Evolutionary conservation across 2,113 vertebrate species (phyloP).

Genomic region (Galeopterus variegatus): DNA sequence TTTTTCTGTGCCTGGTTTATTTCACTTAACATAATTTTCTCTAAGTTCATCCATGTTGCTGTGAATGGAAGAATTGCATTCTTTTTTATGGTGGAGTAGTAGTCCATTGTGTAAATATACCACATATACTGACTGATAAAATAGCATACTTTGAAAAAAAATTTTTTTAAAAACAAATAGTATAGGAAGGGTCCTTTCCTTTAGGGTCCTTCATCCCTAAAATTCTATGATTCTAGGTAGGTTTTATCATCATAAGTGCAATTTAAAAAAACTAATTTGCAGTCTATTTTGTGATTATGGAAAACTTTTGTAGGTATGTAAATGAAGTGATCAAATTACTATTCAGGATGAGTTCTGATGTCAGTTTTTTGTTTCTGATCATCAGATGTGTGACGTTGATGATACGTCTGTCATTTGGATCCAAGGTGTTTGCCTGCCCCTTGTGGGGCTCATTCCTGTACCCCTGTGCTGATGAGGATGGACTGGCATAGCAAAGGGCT

Average conservation of each 20-base stretch:
- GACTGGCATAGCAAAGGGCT: not conserved
- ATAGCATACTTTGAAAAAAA: not conserved
- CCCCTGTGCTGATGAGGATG: not conserved
- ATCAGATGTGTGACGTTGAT: not conserved
- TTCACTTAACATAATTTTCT: too few relatives aligned
- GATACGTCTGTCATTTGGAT: not conserved
- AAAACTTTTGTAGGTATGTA: not conserved
- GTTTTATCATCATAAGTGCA: not conserved
- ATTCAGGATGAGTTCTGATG: not conserved
- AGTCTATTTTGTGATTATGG: not conserved
- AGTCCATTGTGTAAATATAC: too few relatives aligned
- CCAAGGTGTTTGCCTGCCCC: not conserved
- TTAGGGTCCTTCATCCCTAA: not conserved
- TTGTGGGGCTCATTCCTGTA: not conserved
- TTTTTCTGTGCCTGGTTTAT: too few relatives aligned
- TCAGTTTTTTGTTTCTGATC: not conserved
- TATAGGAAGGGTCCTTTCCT: not conserved
- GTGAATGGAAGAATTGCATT: too few relatives aligned
- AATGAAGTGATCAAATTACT: constrained; percentile 8
- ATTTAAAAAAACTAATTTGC: not conserved
- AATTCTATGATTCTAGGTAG: not conserved
- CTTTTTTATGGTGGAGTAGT: too few relatives aligned
- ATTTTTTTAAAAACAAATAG: not conserved
- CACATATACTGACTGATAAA: not conserved
- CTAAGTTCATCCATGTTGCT: too few relatives aligned